Percentiles rank a stretch among this genome's conserved stretches.
Conservation (phyloP, 2,888 invertebrate genomes). For the Callyntrura sp. region DNA sequence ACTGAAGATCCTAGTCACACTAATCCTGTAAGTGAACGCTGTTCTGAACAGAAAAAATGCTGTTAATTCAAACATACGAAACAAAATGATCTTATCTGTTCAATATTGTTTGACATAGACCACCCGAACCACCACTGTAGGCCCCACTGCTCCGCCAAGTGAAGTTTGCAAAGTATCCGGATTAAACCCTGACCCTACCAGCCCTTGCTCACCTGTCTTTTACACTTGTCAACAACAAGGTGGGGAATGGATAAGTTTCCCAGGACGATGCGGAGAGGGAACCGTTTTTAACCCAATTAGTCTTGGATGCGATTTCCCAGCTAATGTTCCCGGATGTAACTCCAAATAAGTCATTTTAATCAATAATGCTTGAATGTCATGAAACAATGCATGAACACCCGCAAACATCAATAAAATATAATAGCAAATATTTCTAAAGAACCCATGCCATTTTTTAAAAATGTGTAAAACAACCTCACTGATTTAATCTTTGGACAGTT, state of each 20-base stretch:
- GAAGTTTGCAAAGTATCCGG: slow-evolving; percentile 76
- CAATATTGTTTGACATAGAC: neutral
- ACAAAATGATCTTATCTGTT: neutral
- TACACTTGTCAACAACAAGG: slow-evolving; percentile 70
- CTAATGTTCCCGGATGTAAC: slow-evolving; percentile 75
- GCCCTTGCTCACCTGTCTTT: slow-evolving; percentile 66
- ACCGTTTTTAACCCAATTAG: slow-evolving; percentile 74
- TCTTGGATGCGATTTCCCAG: slow-evolving; percentile 66
- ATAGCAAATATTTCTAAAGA: no score
- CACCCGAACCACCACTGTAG: neutral
- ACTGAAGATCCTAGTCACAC: slow-evolving; percentile 28
- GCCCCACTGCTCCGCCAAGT: slow-evolving; percentile 51
- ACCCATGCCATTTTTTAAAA: no score
- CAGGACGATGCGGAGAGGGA: slow-evolving; percentile 71
- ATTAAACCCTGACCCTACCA: slow-evolving; percentile 76
- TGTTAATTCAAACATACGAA: neutral
- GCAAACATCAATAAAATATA: no score
- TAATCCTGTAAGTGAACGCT: neutral
- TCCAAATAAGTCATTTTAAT: no score
- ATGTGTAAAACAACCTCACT: no score
- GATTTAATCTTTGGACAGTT: no score
- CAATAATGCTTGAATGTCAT: no score
- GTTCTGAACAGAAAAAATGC: neutral
- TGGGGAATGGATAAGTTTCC: slow-evolving; percentile 60
- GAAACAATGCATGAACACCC: no score